Evolutionary conservation across 2,888 invertebrate species (phyloP), one percentile per base, ranked within the genome.

Genomic region (Rotaria macrura): DNA sequence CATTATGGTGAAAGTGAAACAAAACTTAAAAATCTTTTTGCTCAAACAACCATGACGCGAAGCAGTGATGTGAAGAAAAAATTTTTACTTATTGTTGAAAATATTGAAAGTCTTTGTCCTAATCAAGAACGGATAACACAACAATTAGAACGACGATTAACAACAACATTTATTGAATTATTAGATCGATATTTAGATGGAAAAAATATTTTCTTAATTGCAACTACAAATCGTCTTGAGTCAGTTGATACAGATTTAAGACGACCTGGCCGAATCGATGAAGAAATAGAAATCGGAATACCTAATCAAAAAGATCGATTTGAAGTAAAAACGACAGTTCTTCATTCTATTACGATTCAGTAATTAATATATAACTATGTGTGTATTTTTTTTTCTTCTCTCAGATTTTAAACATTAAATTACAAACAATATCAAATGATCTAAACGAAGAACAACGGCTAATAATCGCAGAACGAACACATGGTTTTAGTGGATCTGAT

Each of bases 211-310:
- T 79, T 57, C 38, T 47, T 86, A 55, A 43, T 86, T 34, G 84
- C 84, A 40, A 86, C 86, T 1, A 86, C 86, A 84, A 86, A 54
- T 83, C 84, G 84, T 55, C 43, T 85, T 29, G 86, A 86, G 57
- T 83, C 84, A 54, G 84, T 86, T 40, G 86, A 86, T 34, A 55
- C 65, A 23, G 38, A 65, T 57, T 55, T 86, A 49, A 72, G 86
- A 86, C 40, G 86, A 6, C 84, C 86, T 17, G 86, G 86, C 25
- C 38, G 86, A 47, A 83, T 86, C n/a, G 86, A 86, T 57, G 84
- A 84, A 79, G 86, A 86, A 86, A 86, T 86, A 40, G 86, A 86
- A 57, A 84, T 86, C 17, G 74, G 84, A 57, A 79, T 86, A 34
- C 86, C 86, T 7, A 86, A 86, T 57, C 84, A 85, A 79, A 20